Base-by-base conservation (phyloP, 1,140 invertebrate genomes). In the Drosophila ficusphila region DNA sequence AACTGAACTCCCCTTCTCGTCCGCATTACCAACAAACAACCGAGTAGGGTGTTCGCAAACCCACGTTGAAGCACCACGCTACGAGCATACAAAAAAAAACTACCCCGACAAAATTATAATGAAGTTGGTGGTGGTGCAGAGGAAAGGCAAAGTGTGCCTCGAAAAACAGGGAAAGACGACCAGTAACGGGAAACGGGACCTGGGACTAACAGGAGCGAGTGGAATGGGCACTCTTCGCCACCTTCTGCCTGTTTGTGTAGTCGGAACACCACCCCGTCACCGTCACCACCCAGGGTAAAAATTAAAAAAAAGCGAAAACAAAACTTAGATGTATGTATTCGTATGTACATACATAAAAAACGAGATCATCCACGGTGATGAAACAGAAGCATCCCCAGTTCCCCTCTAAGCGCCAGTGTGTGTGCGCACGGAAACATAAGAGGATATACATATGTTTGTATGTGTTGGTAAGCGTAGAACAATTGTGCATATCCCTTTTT, bases 61-160 rank as follows among this genome's bases (percentile, higher is more conserved):
- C 34, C 21, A 11, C 8, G 19, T 21, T 18, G 9, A 25, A 6
- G 27, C n/a, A 12, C 41, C 21, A 14, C 27, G n/a, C 39, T 14
- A 58, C 38, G 38, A 33, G 67, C 14, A 41, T 48, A 76, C 42
- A 57, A 85, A 86, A 85, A 85, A 81, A 86, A 86, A 74, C 81
- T 76, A 86, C 81, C 81, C 81, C 81, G 81, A 86, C 81, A 81
- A 86, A 86, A 86, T 86, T 86, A 86, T 86, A 86, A 86, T 86
- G 82, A 81, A 77, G 82, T 86, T 79, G 81, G 81, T 88, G 82
- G 81, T 86, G 81, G 81, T 62, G 44, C 52, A 56, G 54, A 58
- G 44, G 27, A 67, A 67, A 73, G 60, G 75, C 64, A 72, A 71
- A 72, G 58, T 72, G 60, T 65, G 44, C 62, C 60, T 67, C 36